Percentiles rank a stretch among this genome's conserved stretches.
These are phyloP conservation scores for Neoaliturus tenellus DNA, from an alignment of 2,888 invertebrate species.

Conservation along the genomic window DNA sequence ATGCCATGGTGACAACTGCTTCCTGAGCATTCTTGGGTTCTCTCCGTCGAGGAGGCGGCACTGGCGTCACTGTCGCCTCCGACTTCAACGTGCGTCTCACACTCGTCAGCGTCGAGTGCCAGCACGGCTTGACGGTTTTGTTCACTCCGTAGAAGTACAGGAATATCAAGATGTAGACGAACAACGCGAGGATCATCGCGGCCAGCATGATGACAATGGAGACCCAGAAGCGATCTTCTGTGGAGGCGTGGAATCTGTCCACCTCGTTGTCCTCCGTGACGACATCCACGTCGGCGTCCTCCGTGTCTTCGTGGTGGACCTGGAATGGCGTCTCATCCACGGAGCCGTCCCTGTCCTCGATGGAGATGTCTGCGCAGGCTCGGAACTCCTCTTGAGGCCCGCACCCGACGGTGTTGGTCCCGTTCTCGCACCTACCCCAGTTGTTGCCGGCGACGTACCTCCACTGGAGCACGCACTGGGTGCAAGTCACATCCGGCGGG, in stretches of 20 bases:
- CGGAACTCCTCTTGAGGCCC: constrained; percentile 94
- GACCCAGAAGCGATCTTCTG: constrained; percentile 64
- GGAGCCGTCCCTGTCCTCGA: constrained; percentile 76
- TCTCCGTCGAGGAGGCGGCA: constrained; percentile 42
- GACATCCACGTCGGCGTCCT: constrained; percentile 70
- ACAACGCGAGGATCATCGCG: constrained; percentile 80
- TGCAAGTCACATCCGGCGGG: constrained; percentile 81
- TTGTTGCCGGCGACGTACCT: constrained; percentile 88
- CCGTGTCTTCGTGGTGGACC: constrained; percentile 57
- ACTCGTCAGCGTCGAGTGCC: constrained; percentile 7
- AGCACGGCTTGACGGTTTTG: constrained; percentile 65
- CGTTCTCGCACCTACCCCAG: constrained; percentile 86
- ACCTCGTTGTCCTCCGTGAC: constrained; percentile 73
- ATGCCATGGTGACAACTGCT: neutral
- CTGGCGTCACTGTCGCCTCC: neutral
- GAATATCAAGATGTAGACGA: constrained; percentile 81
- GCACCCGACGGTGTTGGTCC: constrained; percentile 88
- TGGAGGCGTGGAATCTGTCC: constrained; percentile 71
- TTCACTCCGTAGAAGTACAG: constrained; percentile 86
- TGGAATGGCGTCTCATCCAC: constrained; percentile 67
- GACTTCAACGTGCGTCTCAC: neutral
- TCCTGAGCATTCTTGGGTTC: neutral
- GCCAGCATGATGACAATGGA: constrained; percentile 77
- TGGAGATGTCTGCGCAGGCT: constrained; percentile 88
- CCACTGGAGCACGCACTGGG: constrained; percentile 93